Evolutionary conservation across 2,797 vertebrate genomes (phyloP).

Genomic region (Poeciliopsis turneri): DNA sequence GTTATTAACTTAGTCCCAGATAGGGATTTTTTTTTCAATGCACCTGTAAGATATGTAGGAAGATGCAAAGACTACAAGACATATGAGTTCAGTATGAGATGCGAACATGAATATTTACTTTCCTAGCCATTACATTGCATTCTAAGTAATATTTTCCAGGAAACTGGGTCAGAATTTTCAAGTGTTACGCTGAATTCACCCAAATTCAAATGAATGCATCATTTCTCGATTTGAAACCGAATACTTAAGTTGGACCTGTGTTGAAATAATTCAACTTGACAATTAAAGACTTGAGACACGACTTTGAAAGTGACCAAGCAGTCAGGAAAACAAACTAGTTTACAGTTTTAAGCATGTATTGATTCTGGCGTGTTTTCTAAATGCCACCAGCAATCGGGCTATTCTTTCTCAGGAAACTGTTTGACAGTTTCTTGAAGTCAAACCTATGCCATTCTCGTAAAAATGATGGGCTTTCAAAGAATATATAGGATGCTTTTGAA

Average conservation of each 20-base stretch:
- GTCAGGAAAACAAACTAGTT: not conserved
- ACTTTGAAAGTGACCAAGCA: not conserved
- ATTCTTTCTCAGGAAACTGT: not conserved
- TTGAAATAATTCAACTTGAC: too few relatives aligned
- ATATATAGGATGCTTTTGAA: not conserved
- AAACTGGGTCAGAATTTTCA: not conserved
- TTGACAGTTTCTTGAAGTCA: not conserved
- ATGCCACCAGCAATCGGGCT: not conserved
- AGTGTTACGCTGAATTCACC: not conserved
- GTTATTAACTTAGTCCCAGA: not conserved
- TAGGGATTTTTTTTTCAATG: too few relatives aligned
- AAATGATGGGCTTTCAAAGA: not conserved
- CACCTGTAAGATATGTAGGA: not conserved
- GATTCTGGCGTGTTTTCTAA: not conserved
- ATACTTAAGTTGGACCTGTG: too few relatives aligned
- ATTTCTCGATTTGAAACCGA: too few relatives aligned
- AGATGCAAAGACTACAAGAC: not conserved
- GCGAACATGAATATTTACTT: not conserved
- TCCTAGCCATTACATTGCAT: not conserved
- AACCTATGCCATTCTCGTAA: not conserved
- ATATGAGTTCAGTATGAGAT: not conserved
- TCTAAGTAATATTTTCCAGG: not conserved
- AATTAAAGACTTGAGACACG: too few relatives aligned
- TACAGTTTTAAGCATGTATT: not conserved
- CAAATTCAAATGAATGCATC: not conserved